Evolutionary conservation across 2,888 invertebrate species (phyloP).

Genomic region (Brachylomia viminalis): DNA sequence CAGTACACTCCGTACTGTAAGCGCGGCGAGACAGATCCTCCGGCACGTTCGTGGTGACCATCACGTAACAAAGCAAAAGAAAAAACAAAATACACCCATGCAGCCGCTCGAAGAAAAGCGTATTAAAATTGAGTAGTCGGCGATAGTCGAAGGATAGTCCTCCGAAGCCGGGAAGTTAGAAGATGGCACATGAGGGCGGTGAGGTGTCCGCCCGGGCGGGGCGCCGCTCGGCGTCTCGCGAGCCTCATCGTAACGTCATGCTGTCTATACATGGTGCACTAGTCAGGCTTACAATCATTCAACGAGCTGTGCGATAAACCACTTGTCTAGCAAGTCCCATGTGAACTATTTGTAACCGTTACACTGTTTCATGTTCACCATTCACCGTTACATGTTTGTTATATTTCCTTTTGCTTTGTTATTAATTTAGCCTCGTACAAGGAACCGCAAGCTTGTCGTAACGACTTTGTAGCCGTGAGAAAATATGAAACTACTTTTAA

Average conservation of each 20-base stretch:
- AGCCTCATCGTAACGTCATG: conserved; percentile 77
- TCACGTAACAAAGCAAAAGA: conserved; percentile 90
- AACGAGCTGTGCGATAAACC: conserved; percentile 88
- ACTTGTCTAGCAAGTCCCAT: conserved; percentile 85
- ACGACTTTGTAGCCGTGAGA: conserved; percentile 68
- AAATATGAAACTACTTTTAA: conserved; percentile 60
- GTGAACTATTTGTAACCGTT: conserved; percentile 79
- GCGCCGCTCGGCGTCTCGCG: conserved; percentile 74
- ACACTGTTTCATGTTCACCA: too few relatives aligned
- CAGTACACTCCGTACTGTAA: conserved; percentile 78
- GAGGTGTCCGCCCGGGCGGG: conserved; percentile 72
- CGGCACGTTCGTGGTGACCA: conserved; percentile 83
- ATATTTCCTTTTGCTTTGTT: conserved; percentile 90
- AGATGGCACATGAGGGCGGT: conserved; percentile 74
- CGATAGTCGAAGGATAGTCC: conserved; percentile 78
- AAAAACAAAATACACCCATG: conserved; percentile 89
- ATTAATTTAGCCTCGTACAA: conserved; percentile 84
- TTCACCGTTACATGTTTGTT: conserved; percentile 77
- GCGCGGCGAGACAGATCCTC: conserved; percentile 82
- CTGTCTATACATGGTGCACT: conserved; percentile 86
- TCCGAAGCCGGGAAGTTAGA: conserved; percentile 78
- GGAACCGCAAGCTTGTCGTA: conserved; percentile 86
- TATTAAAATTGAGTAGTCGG: conserved; percentile 77
- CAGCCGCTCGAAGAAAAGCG: conserved; percentile 85
- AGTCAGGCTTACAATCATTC: conserved; percentile 89